phyloP scores from a whole-genome alignment of 2,797 vertebrate species.

The Scolopax bukidnonensis region DNA sequence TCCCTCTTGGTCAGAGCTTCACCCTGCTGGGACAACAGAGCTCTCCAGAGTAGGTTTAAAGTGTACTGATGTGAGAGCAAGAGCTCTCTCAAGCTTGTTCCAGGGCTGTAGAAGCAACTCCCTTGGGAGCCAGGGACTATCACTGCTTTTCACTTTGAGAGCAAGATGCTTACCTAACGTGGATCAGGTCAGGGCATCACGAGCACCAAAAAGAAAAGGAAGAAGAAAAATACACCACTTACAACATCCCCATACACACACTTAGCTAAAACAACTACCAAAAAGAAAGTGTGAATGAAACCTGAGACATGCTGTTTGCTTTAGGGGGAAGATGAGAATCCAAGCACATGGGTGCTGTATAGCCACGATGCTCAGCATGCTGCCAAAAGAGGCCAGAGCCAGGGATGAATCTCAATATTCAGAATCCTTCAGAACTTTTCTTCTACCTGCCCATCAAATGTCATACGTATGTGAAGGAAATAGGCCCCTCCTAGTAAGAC shows the following conservation, averaged over 20 bases:
- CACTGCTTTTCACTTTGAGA: neutral
- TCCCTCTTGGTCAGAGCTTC: neutral
- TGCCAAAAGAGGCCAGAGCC: neutral
- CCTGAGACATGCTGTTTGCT: neutral
- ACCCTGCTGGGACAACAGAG: neutral
- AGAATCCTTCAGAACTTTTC: neutral
- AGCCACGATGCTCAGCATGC: neutral
- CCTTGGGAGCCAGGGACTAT: neutral
- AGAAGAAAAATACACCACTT: neutral
- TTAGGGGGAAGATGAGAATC: neutral
- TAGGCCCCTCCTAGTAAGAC: neutral
- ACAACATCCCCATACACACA: neutral
- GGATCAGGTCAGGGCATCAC: neutral
- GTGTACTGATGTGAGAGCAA: neutral
- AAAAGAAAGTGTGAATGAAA: neutral
- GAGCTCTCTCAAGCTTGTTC: neutral
- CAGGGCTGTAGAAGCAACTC: neutral
- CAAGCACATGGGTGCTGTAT: neutral
- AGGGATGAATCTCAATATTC: neutral
- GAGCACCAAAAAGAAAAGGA: neutral
- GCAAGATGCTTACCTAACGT: neutral
- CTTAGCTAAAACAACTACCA: neutral
- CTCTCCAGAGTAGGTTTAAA: neutral
- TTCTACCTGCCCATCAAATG: neutral
- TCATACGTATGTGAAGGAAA: neutral